phyloP scores from a whole-genome alignment of 2,888 invertebrate species.

The Sympetrum striolatum region DNA sequence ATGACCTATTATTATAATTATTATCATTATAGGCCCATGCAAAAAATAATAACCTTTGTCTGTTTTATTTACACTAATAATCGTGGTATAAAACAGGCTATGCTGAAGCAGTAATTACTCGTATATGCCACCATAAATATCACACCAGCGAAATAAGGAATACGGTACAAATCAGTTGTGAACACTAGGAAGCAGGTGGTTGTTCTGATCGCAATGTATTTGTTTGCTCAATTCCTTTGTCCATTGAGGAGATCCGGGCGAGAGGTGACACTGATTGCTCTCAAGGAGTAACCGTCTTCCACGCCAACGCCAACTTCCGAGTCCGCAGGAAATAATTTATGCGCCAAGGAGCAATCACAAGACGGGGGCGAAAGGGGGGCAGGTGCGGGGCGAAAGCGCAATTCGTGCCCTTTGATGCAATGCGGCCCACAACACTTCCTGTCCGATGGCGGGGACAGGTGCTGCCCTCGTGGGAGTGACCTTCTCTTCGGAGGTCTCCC shows the following conservation, averaged over 20 bases:
- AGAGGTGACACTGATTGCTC: background rate
- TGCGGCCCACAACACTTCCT: background rate
- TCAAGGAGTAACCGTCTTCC: background rate
- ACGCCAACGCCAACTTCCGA: background rate
- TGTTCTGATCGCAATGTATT: background rate
- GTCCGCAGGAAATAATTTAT: background rate
- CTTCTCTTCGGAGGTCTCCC: background rate
- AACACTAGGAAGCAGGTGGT: background rate
- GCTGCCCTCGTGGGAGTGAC: background rate
- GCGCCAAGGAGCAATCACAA: background rate
- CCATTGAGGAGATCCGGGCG: background rate
- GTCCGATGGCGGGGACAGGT: background rate
- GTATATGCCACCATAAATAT: too few relatives aligned
- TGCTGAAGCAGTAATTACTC: too few relatives aligned
- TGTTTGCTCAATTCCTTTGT: background rate
- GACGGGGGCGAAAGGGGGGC: background rate
- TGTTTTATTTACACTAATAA: too few relatives aligned
- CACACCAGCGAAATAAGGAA: too few relatives aligned
- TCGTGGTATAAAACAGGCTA: too few relatives aligned
- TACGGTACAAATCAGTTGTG: too few relatives aligned
- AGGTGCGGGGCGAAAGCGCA: background rate
- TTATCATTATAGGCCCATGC: too few relatives aligned
- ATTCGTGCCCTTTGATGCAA: background rate
- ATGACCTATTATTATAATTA: too few relatives aligned
- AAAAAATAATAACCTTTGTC: too few relatives aligned